Evolutionary conservation across 2,888 invertebrate genomes (phyloP), one percentile per base, ranked within the genome.

Genomic region (Amorpha juglandis): DNA sequence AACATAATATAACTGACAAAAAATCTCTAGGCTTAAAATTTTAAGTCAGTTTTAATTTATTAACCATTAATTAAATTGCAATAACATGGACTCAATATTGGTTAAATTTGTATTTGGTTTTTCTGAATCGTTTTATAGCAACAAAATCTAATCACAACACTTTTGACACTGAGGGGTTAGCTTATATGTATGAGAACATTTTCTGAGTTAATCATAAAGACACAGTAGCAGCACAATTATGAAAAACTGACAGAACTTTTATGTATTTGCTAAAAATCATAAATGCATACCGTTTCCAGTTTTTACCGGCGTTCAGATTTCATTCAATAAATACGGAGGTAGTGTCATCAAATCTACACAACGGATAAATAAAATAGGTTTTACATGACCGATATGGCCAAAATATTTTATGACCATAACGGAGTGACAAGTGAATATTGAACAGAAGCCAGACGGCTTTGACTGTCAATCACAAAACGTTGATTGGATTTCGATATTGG

Each of bases 401-500:
- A 51, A 50, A 19, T 63, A 63, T 63, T 63, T 48, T 42, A 64
- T 67, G 35, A 48, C 48, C 7, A 42, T 48, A 67, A 42, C 55
- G 62, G 65, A 33, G 64, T 68, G 70, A 69, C 73, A 71, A 70
- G 74, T 77, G 78, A 77, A 78, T 75, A 77, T 71, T 74, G 76
- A 77, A 77, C 71, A 69, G 68, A 67, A 69, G 67, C 68, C 75
- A 70, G 74, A 55, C 64, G 55, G 78, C 77, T 80, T 81, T 82
- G 81, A 78, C 84, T 86, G 90, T 89, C 89, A 88, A 87, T 90
- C 90, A 88, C 83, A 72, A 78, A 75, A 73, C 83, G 82, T 82
- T 89, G 89, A 90, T 91, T 90, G 89, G 88, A 88, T 90, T 90
- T 81, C 82, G 80, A 82, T 87, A 87, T 88, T 85, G 87, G 79